Conservation (phyloP, 1,140 invertebrate species). For the Zaprionus nigranus region DNA sequence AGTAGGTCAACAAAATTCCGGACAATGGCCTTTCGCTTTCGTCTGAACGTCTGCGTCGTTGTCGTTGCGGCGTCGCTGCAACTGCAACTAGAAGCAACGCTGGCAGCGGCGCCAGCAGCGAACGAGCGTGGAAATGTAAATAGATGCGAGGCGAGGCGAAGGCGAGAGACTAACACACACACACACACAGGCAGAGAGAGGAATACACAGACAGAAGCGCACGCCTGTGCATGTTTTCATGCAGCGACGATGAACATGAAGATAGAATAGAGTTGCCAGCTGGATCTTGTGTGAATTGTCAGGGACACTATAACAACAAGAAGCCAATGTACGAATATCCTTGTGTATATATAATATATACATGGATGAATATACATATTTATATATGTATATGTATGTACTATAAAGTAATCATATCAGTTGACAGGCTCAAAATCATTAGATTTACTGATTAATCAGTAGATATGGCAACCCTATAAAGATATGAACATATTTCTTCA, state of each 20-base stretch:
- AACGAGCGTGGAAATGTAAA: conserved; percentile 61
- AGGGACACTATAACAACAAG: too few relatives aligned
- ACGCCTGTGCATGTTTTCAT: conserved; percentile 33
- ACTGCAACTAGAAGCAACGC: conserved; percentile 41
- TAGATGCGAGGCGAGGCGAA: conserved; percentile 51
- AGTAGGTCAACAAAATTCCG: conserved; percentile 85
- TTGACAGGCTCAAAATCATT: too few relatives aligned
- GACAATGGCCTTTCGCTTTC: conserved; percentile 85
- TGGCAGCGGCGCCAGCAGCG: conserved; percentile 44
- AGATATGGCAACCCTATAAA: conserved; percentile 28
- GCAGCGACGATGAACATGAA: conserved; percentile 68
- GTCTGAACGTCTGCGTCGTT: conserved; percentile 71
- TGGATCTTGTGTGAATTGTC: too few relatives aligned
- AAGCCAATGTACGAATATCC: too few relatives aligned
- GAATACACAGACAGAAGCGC: conserved; percentile 1
- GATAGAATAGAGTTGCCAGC: conserved; percentile 9
- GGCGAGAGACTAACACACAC: conserved; percentile 29
- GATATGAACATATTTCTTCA: conserved; percentile 40
- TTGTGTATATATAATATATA: too few relatives aligned
- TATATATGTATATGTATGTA: too few relatives aligned
- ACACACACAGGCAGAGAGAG: not conserved
- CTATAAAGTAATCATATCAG: too few relatives aligned
- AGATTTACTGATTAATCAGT: too few relatives aligned
- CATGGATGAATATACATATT: too few relatives aligned
- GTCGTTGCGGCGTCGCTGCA: conserved; percentile 32